Evolutionary conservation across 2,113 vertebrate genomes (phyloP).

Genomic region (Elaphurus davidianus): DNA sequence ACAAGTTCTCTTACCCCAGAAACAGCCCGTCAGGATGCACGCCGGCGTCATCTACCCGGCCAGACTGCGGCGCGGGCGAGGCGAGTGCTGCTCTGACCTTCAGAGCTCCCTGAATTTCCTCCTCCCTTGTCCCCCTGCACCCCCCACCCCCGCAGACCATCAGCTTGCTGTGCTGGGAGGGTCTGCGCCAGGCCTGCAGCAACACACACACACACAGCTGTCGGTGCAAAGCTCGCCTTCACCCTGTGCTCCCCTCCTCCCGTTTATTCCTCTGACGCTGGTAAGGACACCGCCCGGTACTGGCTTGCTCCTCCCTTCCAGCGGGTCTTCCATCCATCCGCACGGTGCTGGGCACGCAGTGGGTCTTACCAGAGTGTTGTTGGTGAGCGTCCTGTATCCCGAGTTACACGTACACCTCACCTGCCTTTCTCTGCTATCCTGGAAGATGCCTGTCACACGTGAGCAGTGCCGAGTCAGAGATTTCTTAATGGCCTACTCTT

Average conservation of each 20-base stretch:
- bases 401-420: neutral
- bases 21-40: neutral
- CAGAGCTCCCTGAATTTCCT: neutral
- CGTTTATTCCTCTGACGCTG: neutral
- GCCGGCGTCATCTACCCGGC: neutral
- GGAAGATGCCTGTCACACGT: neutral
- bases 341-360: fast-evolving
- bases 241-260: neutral
- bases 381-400: neutral
- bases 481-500: conserved; percentile 20
- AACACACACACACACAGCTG: neutral
- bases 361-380: neutral
- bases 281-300: fast-evolving
- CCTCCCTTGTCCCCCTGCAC: neutral
- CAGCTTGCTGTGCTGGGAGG: neutral
- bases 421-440: neutral
- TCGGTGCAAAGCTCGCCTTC: neutral
- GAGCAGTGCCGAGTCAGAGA: neutral
- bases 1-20: neutral
- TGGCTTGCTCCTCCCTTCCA: neutral
- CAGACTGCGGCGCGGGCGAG: neutral
- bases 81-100: neutral
- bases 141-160: neutral
- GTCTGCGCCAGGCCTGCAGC: no score
- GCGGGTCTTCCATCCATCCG: neutral